A percentile compares a stretch with the other conserved stretches of the same genome.
Conservation (phyloP, 2,113 vertebrate genomes). For the Dasypus novemcinctus region DNA sequence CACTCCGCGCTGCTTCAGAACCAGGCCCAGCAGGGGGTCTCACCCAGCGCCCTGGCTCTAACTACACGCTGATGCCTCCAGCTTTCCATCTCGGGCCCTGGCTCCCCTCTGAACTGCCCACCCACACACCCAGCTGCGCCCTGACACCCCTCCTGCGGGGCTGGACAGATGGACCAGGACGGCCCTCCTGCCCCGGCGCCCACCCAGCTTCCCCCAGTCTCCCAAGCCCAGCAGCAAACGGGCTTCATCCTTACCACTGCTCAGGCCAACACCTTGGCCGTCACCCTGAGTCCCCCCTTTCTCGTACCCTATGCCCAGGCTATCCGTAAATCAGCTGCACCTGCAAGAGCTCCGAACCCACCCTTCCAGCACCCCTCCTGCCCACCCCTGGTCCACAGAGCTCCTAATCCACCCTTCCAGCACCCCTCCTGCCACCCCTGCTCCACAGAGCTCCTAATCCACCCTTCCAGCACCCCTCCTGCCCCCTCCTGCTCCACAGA, state of each 20-base stretch:
- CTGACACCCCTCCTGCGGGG: too few relatives aligned
- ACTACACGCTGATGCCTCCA: neutral
- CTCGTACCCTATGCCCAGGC: neutral
- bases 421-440: too few relatives aligned
- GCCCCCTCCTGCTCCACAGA: too few relatives aligned
- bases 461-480: too few relatives aligned
- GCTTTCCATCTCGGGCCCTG: neutral
- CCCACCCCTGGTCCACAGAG: too few relatives aligned
- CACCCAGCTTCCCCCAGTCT: too few relatives aligned
- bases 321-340: neutral
- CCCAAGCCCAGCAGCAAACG: neutral
- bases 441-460: too few relatives aligned
- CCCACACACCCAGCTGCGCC: neutral
- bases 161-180: too few relatives aligned
- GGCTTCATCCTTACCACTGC: neutral
- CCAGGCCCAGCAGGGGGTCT: too few relatives aligned
- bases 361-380: neutral
- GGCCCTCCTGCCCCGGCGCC: too few relatives aligned
- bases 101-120: neutral
- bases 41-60: neutral
- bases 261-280: neutral
- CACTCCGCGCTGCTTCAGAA: neutral
- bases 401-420: too few relatives aligned
- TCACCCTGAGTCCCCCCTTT: neutral
- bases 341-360: neutral